Percentiles rank a stretch among this genome's conserved stretches.
Evolutionary conservation across 64 coral and sea anemone species (phyloP).

Genomic region (Orbicella faveolata): DNA sequence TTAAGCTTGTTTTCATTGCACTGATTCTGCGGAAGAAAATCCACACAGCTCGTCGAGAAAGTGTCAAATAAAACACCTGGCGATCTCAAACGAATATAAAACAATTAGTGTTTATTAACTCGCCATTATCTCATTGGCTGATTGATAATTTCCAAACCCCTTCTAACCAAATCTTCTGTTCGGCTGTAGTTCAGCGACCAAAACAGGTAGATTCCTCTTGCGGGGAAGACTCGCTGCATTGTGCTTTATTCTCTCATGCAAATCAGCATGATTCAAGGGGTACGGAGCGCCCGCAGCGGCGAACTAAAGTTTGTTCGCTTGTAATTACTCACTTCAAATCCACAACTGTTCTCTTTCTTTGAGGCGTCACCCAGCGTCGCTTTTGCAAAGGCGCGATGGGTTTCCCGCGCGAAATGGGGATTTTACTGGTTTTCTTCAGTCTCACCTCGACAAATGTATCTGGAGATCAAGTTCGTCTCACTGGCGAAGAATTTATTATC

Average conservation of each 20-base stretch:
- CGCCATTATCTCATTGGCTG: background rate
- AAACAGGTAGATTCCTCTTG: constrained; percentile 11
- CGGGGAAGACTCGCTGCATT: background rate
- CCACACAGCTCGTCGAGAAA: background rate
- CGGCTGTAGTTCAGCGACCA: background rate
- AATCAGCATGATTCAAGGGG: background rate
- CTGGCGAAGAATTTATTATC: background rate
- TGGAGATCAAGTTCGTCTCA: background rate
- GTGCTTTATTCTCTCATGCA: constrained; percentile 2
- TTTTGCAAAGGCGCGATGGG: background rate
- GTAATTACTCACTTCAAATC: constrained; percentile 6
- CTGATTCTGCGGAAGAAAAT: constrained; percentile 26
- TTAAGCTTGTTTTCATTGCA: constrained; percentile 8
- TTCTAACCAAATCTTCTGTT: constrained; percentile 11
- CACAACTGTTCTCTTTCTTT: background rate
- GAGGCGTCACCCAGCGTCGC: background rate
- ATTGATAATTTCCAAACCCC: background rate
- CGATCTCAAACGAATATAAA: background rate
- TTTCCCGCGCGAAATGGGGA: background rate
- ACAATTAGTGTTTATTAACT: constrained; percentile 25
- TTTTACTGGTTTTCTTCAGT: background rate
- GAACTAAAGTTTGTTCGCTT: constrained; percentile 32
- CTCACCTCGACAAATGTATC: background rate
- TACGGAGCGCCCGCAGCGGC: constrained; percentile 4
- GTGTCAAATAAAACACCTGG: constrained; percentile 30